Base-by-base conservation (phyloP, 2,888 invertebrate genomes). In the Drosophila cyrtoloma region DNA sequence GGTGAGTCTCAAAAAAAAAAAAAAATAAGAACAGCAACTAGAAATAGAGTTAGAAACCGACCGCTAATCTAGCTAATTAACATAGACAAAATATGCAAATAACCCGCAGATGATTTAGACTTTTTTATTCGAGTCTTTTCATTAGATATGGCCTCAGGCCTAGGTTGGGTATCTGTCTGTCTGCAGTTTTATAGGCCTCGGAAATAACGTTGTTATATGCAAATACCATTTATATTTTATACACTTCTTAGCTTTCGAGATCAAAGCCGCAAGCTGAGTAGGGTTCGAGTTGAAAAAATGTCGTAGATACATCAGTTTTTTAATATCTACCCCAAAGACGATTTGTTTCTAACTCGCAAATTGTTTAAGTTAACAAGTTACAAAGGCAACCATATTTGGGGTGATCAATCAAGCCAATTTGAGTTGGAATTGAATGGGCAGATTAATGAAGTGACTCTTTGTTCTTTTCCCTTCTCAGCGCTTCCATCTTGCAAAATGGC, bases 401-500 rank as follows among this genome's bases (percentile, higher is more conserved):
- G 81, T 85, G 77, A 83, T 84, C 85, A 77, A 84, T 85, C 85
- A 82, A 77, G 30, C 19, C 7, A 58, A 22, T 56, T 39, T 14
- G 50, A 61, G 47, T 32, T 55, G 52, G 58, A 42, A 32, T 58
- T 63, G 58, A 72, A 59, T 53, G 59, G 52, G 22, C 57, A 14
- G 32, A 9, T 66, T 79, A 81, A 84, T 82, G 71, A 80, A 78
- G 56, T 35, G 53, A 47, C 72, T 63, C 39, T 35, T 9, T 33
- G 4, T 33, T n/a, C 2, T 32, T 30, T 1, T 28, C 44, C 33
- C 39, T 16, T 39, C 69, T 3, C 72, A 93, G 93, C 69, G 86
- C 90, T 6, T 81, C 86, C 28, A 79, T 92, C 19, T 77, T 93
- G 69, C 92, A 92, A 66, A 90, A 91, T 74, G 96, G 96, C 14